Conservation (phyloP, 1,140 invertebrate species). For the Cyphomyrmex costatus region DNA sequence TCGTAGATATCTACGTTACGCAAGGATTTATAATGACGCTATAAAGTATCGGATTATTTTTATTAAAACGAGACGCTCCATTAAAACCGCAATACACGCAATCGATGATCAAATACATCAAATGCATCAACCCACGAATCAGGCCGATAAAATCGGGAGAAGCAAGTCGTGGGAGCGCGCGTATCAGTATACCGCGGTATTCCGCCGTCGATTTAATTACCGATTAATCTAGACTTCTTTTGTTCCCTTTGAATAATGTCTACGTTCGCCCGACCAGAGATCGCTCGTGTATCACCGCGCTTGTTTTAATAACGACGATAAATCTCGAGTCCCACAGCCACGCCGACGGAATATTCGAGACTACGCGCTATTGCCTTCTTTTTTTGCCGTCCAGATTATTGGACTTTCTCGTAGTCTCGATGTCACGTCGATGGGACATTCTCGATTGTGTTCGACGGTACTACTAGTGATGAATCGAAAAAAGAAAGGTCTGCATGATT, state of each 20-base stretch:
- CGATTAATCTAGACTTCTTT: conserved; percentile 75
- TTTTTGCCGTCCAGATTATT: conserved; percentile 67
- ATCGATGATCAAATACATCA: conserved; percentile 52
- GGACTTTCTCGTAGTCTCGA: conserved; percentile 46
- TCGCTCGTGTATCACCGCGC: conserved; percentile 62
- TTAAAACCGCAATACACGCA: conserved; percentile 26
- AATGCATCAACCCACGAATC: conserved; percentile 42
- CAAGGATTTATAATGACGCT: conserved; percentile 30
- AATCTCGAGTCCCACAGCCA: conserved; percentile 63
- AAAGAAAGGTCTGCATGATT: conserved; percentile 25
- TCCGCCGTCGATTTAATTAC: conserved; percentile 72
- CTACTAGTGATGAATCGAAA: conserved; percentile 15
- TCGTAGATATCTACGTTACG: neutral
- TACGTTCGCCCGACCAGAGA: conserved; percentile 36
- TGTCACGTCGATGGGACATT: conserved; percentile 53
- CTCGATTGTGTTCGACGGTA: conserved; percentile 47
- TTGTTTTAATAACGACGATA: conserved; percentile 76
- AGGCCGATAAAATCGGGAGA: conserved; percentile 55
- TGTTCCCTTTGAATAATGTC: conserved; percentile 70
- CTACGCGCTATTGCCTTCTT: conserved; percentile 48
- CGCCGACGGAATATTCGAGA: conserved; percentile 64
- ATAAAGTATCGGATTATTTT: conserved; percentile 33
- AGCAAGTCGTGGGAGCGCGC: conserved; percentile 25
- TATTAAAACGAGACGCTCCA: conserved; percentile 50
- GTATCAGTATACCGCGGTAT: conserved; percentile 51